Evolutionary conservation across 2,888 invertebrate genomes (phyloP).

Genomic region (Falcaria lacertinaria): DNA sequence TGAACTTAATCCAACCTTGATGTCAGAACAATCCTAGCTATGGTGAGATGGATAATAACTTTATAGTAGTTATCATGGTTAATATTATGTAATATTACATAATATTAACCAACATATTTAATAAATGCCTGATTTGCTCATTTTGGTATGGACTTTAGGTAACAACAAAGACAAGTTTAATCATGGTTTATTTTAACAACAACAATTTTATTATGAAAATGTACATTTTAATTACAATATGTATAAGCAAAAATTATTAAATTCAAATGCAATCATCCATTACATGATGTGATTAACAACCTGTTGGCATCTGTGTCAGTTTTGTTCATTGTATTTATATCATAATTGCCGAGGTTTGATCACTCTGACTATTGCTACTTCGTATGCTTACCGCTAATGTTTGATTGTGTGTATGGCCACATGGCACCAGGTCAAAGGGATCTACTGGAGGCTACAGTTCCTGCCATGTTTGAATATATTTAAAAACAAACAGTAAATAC

Average conservation of each 20-base stretch:
- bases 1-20: too few relatives aligned
- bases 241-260: conserved; percentile 59
- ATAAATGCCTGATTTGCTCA: too few relatives aligned
- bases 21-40: too few relatives aligned
- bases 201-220: conserved; percentile 73
- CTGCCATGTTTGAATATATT: conserved; percentile 6
- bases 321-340: conserved; percentile 24
- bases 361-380: too few relatives aligned
- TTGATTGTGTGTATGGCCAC: conserved; percentile 28
- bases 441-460: background rate
- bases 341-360: background rate
- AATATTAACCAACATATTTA: too few relatives aligned
- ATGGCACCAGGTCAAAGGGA: conserved; percentile 13
- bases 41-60: too few relatives aligned
- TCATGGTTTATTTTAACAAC: conserved; percentile 71
- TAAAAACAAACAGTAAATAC: conserved; percentile 9
- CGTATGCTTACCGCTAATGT: conserved; percentile 14
- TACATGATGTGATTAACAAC: conserved; percentile 23
- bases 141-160: too few relatives aligned
- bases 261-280: conserved; percentile 42
- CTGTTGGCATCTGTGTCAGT: conserved; percentile 18
- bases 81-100: too few relatives aligned
- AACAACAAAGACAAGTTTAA: conserved; percentile 26
- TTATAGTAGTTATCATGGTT: too few relatives aligned
- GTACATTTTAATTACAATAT: conserved; percentile 68